phyloP scores from a whole-genome alignment of 2,113 vertebrate species.

The Tragelaphus imberbis region DNA sequence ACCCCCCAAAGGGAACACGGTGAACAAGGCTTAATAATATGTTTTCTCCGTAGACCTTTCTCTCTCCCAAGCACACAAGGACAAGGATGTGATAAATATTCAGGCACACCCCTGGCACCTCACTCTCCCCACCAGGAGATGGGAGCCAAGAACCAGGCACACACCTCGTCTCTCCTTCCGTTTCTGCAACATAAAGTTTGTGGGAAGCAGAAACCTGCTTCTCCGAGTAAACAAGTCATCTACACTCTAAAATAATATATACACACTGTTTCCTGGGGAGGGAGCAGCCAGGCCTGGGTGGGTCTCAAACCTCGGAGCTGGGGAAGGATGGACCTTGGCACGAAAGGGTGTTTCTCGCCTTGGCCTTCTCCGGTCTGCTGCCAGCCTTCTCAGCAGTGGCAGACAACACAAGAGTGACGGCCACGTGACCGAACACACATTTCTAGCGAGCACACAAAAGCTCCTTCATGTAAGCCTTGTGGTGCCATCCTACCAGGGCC shows the following conservation, averaged over 20 bases:
- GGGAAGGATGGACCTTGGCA: neutral
- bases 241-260: slow-evolving; percentile 44
- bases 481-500: neutral
- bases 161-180: neutral
- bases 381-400: neutral
- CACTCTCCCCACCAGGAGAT: neutral
- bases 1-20: neutral
- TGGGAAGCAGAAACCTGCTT: slow-evolving; percentile 50
- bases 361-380: neutral
- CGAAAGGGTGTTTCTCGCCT: neutral
- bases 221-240: slow-evolving; percentile 68
- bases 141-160: neutral
- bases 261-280: neutral
- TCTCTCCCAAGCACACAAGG: slow-evolving; percentile 17
- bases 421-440: neutral
- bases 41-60: neutral
- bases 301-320: neutral
- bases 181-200: slow-evolving; percentile 13
- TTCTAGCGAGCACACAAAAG: neutral
- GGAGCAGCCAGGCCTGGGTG: neutral
- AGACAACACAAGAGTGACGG: neutral
- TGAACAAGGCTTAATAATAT: neutral
- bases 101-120: neutral
- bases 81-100: slow-evolving; percentile 32
- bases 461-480: neutral